Evolutionary conservation across 2,888 invertebrate genomes (phyloP), one percentile per base, ranked within the genome.

Genomic region (Terebella lapidaria): DNA sequence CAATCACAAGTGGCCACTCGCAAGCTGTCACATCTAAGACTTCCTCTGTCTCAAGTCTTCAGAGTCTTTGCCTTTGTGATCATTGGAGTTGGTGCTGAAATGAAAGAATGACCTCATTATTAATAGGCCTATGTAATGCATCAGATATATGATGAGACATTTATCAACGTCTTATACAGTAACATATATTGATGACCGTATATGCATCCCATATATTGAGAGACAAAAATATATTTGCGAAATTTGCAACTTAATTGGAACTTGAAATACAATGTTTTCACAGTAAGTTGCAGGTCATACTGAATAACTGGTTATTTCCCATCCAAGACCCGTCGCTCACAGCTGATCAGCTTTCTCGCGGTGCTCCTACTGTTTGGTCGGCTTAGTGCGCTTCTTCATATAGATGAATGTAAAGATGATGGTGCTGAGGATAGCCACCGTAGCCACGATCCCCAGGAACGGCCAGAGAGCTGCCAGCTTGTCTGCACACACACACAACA

Each of bases 391-490:
- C 82, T 92, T 89, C 86, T 91, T 93, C 85, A 96, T 96, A 83
- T 94, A 96, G 74, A 95, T 88, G n/a, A n/a, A n/a, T n/a, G n/a
- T 88, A 78, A 95, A 88, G 82, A 96, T 96, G 83, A 96, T 90
- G 80, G 90, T 87, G 84, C 94, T 94, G 67, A 96, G 87, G 72
- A 95, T 86, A 74, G 93, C 85, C 71, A 96, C 95, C 85, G 96
- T 95, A 70, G 89, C 91, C 81, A 92, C 91, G 81, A 96, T 96
- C 74, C 95, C 95, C 76, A 96, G 85, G 88, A 96, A 96, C 73
- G 96, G 96, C 94, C 95, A 96, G 72, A 96, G 83, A 72, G 95
- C 94, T 71, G 94, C 95, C 81, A 92, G 88, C 84, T 89, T 91
- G 84, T 90, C 89, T 88, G 68, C 24, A 22, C 10, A 49, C 10